Percentiles rank a stretch among this genome's conserved stretches.
Evolutionary conservation across 2,113 vertebrate species (phyloP).

Genomic region (Lasiurus borealis): DNA sequence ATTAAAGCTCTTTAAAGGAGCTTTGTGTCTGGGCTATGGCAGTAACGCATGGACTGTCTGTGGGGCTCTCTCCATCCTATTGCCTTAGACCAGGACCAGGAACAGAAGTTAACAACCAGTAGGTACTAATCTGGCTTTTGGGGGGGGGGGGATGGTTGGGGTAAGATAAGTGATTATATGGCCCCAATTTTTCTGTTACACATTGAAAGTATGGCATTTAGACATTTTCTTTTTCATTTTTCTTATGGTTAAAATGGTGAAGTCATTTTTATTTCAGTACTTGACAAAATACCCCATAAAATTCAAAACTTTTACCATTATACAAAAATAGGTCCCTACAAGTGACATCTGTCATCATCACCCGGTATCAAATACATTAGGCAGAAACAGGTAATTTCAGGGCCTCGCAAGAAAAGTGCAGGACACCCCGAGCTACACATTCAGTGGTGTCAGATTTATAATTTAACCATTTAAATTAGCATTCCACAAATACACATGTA

Average conservation of each 20-base stretch:
- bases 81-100: background rate
- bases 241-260: conserved; percentile 90
- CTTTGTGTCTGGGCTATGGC: background rate
- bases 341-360: conserved; percentile 92
- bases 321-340: conserved; percentile 99
- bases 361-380: conserved; percentile 91
- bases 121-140: background rate
- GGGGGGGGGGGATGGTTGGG: background rate
- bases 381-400: conserved; percentile 92
- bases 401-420: conserved; percentile 90
- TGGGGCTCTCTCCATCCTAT: background rate
- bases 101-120: background rate
- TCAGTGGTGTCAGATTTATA: conserved; percentile 88
- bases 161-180: background rate
- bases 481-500: conserved; percentile 97
- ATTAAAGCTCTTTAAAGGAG: background rate
- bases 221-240: no score
- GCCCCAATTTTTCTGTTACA: background rate
- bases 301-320: conserved; percentile 97
- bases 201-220: background rate
- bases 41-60: background rate
- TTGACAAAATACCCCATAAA: conserved; percentile 99
- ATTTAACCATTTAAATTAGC: conserved; percentile 99
- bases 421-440: conserved; percentile 87
- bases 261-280: conserved; percentile 97